Base-by-base conservation (phyloP, 30 jellyfish, hydroid and myxozoan genomes). In the Clytia hemisphaerica region DNA sequence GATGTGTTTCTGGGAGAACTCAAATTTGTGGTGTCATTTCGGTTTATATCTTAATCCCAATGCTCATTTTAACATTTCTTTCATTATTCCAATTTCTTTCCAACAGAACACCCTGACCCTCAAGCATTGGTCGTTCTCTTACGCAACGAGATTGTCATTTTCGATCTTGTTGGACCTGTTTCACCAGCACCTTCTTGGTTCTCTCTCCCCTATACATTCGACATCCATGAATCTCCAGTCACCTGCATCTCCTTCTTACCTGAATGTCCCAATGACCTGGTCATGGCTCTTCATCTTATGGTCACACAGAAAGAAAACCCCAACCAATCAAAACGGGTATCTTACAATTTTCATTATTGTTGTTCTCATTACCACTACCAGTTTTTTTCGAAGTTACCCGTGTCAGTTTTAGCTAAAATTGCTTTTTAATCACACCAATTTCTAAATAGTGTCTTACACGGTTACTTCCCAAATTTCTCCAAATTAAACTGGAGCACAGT, bases 161-260 rank as follows among this genome's bases (percentile, higher is more conserved):
- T 88, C 45, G 97, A 88, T 75, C 67, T 88, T 16, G 61, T 78
- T 1, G 73, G 95, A 1, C 75, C 94, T 25, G 74, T 82, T 1
- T 81, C 92, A 1, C 94, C 97, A 22, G 75, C 93, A 42, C 75
- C 82, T 7, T 94, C 95, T 46, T 90, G 98, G 98, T 90, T 90
- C 53, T 76, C 77, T n/a, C 59, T 90, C 29, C 98, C 98, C 6
- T 90, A 80, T 85, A 81, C 94, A 14, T 90, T 81, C 58, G 84
- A 79, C 38, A 82, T 90, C 25, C 98, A 90, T 61, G 94, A 81
- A 12, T 90, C 98, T 26, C 93, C 95, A 18, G 75, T 90, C 69
- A 90, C 98, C 51, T 90, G 95, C 80, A 40, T 90, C 53, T 92
- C 82, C 58, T 90, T 72, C 67, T 70, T 63, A 67, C 92, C 98